Percentiles rank a stretch among this genome's conserved stretches.
Evolutionary conservation across 2,797 vertebrate genomes (phyloP).

Genomic region (Semotilus atromaculatus): DNA sequence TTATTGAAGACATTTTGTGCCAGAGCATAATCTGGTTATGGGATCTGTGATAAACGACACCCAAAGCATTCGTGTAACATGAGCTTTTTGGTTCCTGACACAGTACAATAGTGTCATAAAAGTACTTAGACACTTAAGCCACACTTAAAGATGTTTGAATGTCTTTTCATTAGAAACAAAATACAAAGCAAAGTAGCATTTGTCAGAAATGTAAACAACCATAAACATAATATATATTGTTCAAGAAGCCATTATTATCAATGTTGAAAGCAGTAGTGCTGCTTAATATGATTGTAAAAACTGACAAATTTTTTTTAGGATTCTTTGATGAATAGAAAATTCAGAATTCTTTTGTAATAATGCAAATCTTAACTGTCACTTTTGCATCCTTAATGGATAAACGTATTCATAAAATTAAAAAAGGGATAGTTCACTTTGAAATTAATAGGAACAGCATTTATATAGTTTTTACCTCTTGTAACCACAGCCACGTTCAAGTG

Average conservation of each 20-base stretch:
- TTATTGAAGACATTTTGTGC: neutral
- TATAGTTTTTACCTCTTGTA: too few species aligned
- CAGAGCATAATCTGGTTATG: neutral
- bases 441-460: too few species aligned
- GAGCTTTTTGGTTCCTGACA: neutral
- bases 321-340: neutral
- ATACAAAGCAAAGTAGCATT: neutral
- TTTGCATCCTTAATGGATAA: neutral
- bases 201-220: neutral
- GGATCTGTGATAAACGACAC: slow-evolving; percentile 4
- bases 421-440: too few species aligned
- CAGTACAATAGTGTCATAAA: neutral
- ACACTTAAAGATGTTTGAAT: neutral
- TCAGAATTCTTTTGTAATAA: neutral
- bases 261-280: neutral
- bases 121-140: slow-evolving; percentile 5
- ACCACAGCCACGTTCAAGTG: too few species aligned
- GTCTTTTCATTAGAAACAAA: slow-evolving; percentile 29
- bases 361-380: neutral
- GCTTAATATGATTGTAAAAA: neutral
- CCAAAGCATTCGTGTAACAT: neutral
- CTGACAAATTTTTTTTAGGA: rapidly evolving
- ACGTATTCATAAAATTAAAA: too few species aligned
- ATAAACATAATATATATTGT: neutral
- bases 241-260: neutral